Percentiles rank a stretch among this genome's conserved stretches.
These are phyloP conservation scores for Chironomus tepperi DNA, from an alignment of 1,140 invertebrate genomes.

Conservation along the genomic window DNA sequence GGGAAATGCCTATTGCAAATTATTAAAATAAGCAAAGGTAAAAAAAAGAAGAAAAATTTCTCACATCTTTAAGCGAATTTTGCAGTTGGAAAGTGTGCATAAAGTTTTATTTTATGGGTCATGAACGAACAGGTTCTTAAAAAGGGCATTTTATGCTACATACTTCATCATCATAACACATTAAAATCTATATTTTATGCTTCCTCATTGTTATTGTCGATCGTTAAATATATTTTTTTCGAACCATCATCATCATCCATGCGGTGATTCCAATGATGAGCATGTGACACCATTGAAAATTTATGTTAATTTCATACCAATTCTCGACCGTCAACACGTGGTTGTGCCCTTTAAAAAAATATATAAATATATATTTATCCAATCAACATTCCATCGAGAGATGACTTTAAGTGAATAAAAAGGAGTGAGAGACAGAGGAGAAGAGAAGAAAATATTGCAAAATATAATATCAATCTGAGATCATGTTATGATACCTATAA, in stretches of 20 bases:
- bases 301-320: slow-evolving; percentile 1
- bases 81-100: neutral
- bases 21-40: too few species aligned
- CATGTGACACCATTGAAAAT: slow-evolving; percentile 12
- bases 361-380: neutral
- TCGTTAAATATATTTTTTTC: too few species aligned
- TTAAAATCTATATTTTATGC: too few species aligned
- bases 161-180: neutral
- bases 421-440: too few species aligned
- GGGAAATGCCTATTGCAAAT: too few species aligned
- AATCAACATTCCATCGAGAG: neutral
- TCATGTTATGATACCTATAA: neutral
- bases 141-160: neutral
- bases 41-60: too few species aligned
- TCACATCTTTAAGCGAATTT: neutral
- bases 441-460: neutral
- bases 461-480: neutral
- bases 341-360: slow-evolving; percentile 1
- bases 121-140: neutral
- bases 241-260: too few species aligned
- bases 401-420: neutral
- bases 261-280: neutral
- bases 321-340: neutral
- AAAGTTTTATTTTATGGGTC: neutral
- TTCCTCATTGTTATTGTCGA: too few species aligned